Percentiles rank a stretch among this genome's conserved stretches.
These are phyloP conservation scores for Stomatorhinus ivindoensis DNA, from an alignment of 2,113 vertebrate species.

Conservation along the genomic window DNA sequence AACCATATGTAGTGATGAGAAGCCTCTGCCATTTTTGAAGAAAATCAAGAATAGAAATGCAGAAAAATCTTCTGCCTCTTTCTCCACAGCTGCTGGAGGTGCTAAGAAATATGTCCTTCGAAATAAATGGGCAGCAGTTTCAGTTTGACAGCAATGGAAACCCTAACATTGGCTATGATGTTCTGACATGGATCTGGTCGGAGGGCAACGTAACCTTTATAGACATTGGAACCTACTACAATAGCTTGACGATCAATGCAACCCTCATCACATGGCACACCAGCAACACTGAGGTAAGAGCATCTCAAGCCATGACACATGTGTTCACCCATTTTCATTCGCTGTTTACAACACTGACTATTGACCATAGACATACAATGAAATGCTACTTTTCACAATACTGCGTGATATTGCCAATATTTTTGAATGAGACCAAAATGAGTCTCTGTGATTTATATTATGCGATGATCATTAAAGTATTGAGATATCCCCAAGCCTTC, in stretches of 20 bases:
- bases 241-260: slow-evolving; percentile 45
- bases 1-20: neutral
- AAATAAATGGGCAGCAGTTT: slow-evolving; percentile 39
- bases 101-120: slow-evolving; percentile 56
- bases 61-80: neutral
- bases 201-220: slow-evolving; percentile 1
- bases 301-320: neutral
- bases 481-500: neutral
- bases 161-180: slow-evolving; percentile 57
- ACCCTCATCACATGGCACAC: slow-evolving; percentile 67
- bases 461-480: neutral
- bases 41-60: neutral
- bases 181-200: slow-evolving; percentile 70
- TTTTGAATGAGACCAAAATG: neutral
- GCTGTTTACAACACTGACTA: neutral
- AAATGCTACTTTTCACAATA: neutral
- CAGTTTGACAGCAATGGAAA: slow-evolving; percentile 61
- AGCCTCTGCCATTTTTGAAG: neutral
- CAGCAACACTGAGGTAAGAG: slow-evolving; percentile 37
- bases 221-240: slow-evolving; percentile 56
- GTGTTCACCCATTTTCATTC: neutral
- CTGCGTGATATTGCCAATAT: neutral
- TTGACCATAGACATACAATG: neutral
- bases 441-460: neutral
- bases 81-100: slow-evolving; percentile 56